Evolutionary conservation across 2,797 vertebrate genomes (phyloP).

Genomic region (Lutjanus campechanus): DNA sequence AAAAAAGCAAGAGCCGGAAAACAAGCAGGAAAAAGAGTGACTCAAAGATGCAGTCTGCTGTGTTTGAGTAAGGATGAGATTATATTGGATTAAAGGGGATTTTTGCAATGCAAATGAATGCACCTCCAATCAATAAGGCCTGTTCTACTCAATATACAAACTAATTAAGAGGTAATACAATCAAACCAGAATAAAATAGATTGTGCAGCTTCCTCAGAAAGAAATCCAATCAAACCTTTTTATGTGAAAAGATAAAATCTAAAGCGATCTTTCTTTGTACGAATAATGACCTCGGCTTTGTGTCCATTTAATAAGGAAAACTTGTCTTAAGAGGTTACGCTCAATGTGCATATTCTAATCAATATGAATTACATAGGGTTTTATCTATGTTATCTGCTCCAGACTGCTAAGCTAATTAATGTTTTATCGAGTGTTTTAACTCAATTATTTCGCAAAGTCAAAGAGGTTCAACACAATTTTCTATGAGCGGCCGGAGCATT

Average conservation of each 20-base stretch:
- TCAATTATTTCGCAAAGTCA: slow-evolving; percentile 91
- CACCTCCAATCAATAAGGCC: slow-evolving; percentile 88
- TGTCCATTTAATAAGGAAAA: slow-evolving; percentile 90
- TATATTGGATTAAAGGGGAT: slow-evolving; percentile 89
- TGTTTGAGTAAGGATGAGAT: slow-evolving; percentile 88
- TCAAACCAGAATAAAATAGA: slow-evolving; percentile 89
- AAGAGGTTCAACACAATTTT: slow-evolving; percentile 87
- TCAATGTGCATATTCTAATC: slow-evolving; percentile 92
- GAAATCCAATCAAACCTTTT: slow-evolving; percentile 92
- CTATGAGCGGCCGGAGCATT: slow-evolving; percentile 69
- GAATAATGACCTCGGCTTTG: slow-evolving; percentile 89
- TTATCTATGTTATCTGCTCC: slow-evolving; percentile 91
- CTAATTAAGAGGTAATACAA: slow-evolving; percentile 91
- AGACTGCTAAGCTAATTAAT: slow-evolving; percentile 91
- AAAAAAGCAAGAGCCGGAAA: slow-evolving; percentile 38
- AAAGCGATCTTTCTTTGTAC: slow-evolving; percentile 89
- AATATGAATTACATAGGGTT: slow-evolving; percentile 92
- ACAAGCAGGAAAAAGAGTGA: slow-evolving; percentile 65
- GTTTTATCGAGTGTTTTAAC: slow-evolving; percentile 92
- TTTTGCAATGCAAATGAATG: slow-evolving; percentile 91
- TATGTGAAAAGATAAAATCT: slow-evolving; percentile 91
- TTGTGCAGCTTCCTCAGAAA: slow-evolving; percentile 86
- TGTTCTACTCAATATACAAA: slow-evolving; percentile 91
- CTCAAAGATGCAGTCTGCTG: slow-evolving; percentile 77
- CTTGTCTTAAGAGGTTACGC: slow-evolving; percentile 90